Evolutionary conservation across 1,140 invertebrate species (phyloP).

Genomic region (Drosophila athabasca): DNA sequence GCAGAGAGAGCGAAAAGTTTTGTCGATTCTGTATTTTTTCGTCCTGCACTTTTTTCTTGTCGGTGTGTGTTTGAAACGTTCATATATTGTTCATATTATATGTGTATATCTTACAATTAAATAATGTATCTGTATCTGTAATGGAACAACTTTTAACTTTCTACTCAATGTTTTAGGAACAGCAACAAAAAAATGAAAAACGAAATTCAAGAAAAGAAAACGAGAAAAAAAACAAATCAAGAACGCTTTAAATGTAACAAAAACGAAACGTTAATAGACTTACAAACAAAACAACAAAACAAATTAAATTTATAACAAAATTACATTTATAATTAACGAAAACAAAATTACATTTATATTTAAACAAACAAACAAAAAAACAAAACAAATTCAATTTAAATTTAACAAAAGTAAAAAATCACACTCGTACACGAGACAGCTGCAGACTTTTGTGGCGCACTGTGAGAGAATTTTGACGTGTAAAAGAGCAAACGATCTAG

Average conservation of each 20-base stretch:
- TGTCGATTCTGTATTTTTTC: conserved; percentile 28
- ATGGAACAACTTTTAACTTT: conserved; percentile 59
- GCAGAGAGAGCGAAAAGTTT: conserved; percentile 17
- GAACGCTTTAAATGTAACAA: conserved; percentile 82
- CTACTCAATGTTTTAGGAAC: conserved; percentile 71
- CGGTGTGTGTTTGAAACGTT: no score
- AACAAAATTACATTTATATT: conserved; percentile 27
- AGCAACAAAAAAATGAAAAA: conserved; percentile 47
- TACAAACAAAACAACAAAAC: conserved; percentile 45
- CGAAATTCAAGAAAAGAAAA: conserved; percentile 44
- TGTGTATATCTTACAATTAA: no score
- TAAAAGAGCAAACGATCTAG: conserved; percentile 9
- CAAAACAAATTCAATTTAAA: conserved; percentile 45
- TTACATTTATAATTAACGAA: conserved; percentile 39
- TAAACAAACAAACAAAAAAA: conserved; percentile 12
- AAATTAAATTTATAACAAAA: conserved; percentile 22
- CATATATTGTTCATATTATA: conserved; percentile 17
- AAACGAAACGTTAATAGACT: conserved; percentile 82
- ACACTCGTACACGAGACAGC: conserved; percentile 33
- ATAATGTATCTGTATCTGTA: conserved; percentile 14
- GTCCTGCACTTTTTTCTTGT: conserved; percentile 3
- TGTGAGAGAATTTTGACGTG: conserved; percentile 14
- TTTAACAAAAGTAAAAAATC: conserved; percentile 28
- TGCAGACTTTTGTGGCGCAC: conserved; percentile 20
- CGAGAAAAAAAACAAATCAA: conserved; percentile 59